Evolutionary conservation across 2,888 invertebrate genomes (phyloP), one percentile per base, ranked within the genome.

Genomic region (Orthosia cruda): DNA sequence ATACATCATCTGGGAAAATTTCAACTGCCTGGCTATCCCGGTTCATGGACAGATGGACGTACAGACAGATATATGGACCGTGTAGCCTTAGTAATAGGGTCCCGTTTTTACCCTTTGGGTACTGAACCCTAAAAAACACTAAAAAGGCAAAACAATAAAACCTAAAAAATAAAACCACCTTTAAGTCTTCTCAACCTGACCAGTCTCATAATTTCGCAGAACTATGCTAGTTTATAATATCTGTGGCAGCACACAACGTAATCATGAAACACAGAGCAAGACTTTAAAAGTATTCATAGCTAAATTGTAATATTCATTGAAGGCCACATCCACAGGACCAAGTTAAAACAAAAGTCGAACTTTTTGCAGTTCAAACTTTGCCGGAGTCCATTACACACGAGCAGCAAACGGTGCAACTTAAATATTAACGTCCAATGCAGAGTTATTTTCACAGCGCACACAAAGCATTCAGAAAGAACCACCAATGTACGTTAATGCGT

Each of bases 281-380:
- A 26, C 61, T 15, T 55, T 61, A 54, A 59, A 11, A 54, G 11
- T 54, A 15, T 64, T 23, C 47, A 20, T n/a, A 32, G n/a, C 13
- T 59, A 61, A 9, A 13, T 45, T 20, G 59, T 45, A 59, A 12
- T 45, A n/a, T 20, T 20, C 40, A 62, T 57, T 65, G 55, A 62
- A 66, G 52, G 57, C 45, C 58, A 59, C 23, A 62, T 32, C n/a
- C 1, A 26, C 23, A 50, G 4, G 45, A 63, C n/a, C 20, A 32
- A 52, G 50, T 63, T 64, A 57, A 64, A 71, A 82, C 50, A 64
- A 65, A 64, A 61, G 55, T 64, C 49, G 11, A 83, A 71, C 58
- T 68, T 63, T 67, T 45, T 54, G 55, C 18, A 45, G 32, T 45
- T 57, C 32, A 26, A 83, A 71, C 69, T 63, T 62, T 62, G 11